Evolutionary conservation across 2,113 vertebrate genomes (phyloP).

Genomic region (Turnix velox): DNA sequence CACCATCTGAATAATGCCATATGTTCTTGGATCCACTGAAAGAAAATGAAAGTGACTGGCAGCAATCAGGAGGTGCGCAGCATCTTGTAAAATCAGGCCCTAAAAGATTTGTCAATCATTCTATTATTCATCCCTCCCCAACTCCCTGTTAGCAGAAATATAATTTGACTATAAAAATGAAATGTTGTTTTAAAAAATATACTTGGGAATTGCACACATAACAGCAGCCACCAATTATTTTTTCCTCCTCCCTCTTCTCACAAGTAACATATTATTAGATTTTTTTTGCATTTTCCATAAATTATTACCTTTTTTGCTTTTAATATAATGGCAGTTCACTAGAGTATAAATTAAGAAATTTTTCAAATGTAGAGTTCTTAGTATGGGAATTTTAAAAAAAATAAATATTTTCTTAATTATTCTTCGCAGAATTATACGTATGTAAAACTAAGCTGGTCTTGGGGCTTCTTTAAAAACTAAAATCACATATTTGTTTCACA

Average conservation of each 20-base stretch:
- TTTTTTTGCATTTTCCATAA: background rate
- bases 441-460: background rate
- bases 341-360: background rate
- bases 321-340: background rate
- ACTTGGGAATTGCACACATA: conserved; percentile 55
- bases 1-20: conserved; percentile 67
- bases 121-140: conserved; percentile 37
- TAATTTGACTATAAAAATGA: conserved; percentile 71
- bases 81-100: conserved; percentile 63
- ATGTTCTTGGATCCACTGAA: conserved; percentile 50
- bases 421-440: background rate
- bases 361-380: background rate
- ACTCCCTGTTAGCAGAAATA: conserved; percentile 30
- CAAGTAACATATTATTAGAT: background rate
- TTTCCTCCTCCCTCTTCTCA: background rate
- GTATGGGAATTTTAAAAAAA: background rate
- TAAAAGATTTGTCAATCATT: conserved; percentile 70
- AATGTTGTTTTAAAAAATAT: conserved; percentile 55
- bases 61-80: conserved; percentile 60
- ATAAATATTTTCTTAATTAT: background rate
- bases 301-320: background rate
- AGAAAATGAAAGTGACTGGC: conserved; percentile 59
- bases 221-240: conserved; percentile 33
- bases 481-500: background rate
- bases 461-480: background rate